Base-by-base conservation (phyloP, 2,888 invertebrate genomes). In the Drosophila crucigera region DNA sequence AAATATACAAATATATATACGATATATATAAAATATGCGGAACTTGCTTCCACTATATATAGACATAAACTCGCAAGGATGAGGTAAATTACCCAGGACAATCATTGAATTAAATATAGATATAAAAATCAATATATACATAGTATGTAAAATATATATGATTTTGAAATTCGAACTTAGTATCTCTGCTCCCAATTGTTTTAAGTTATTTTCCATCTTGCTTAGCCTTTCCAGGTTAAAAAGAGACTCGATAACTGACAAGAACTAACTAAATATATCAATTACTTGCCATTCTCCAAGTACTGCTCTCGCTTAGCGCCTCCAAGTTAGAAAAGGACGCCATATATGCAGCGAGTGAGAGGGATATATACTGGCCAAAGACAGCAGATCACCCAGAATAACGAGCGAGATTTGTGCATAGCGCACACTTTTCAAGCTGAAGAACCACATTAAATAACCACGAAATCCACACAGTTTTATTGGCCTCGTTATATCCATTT, bases 271-370 rank as follows among this genome's bases (percentile, higher is more conserved):
- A 35, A 35, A 35, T 35, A 11, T 14, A 35, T 14, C 14, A 1
- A 35, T 54, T 43, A 22, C 11, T 22, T 16, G n/a, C 19, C 3
- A 19, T 50, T 16, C 10, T 6, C 30, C 1, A 52, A 30, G 6
- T 30, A 3, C 4, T 6, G 50, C 6, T 1, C 1, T 1, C 4
- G 14, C 9, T 33, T 25, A 58, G 31, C 33, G 47, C 3, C 58
- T 37, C 83, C 86, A 84, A 0, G 59, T 9, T 1, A 85, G 41
- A 69, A 77, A 85, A 0, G 88, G 84, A 5, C 73, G 71, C 14
- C 60, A 56, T 6, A 85, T 53, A 22, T 83, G 65, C 56, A 69
- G 28, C 16, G 71, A 83, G 37, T 84, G 85, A n/a, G 76, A 62
- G 3, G 85, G 82, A 65, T 52, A 66, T 14, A 77, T 47, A 52